Conservation (phyloP, 2,888 invertebrate genomes). For the Cephus sareptanus region DNA sequence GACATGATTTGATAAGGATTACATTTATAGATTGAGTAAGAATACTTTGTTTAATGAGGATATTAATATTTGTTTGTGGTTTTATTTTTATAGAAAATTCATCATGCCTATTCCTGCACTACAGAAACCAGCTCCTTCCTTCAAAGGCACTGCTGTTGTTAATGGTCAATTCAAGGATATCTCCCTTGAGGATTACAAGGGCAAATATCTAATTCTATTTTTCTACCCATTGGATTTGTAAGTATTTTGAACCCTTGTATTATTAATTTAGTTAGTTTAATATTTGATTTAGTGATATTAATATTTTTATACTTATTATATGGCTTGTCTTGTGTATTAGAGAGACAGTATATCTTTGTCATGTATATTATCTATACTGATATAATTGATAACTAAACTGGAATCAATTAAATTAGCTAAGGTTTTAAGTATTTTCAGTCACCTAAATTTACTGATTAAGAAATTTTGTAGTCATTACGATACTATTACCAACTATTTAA, state of each 20-base stretch:
- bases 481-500: not conserved
- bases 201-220: constrained; percentile 91
- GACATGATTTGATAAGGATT: not conserved
- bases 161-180: constrained; percentile 87
- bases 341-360: not conserved
- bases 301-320: not conserved
- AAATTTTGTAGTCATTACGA: not conserved
- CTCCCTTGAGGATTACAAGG: constrained; percentile 80
- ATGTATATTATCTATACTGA: constrained; percentile 3
- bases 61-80: not conserved
- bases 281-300: not conserved
- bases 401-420: not conserved
- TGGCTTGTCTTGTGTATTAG: not conserved
- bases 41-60: not conserved
- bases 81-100: not conserved
- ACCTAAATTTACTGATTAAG: not conserved
- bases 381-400: not conserved
- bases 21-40: not conserved
- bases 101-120: constrained; percentile 70
- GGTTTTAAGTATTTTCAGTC: not conserved
- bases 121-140: constrained; percentile 83
- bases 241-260: constrained; percentile 62
- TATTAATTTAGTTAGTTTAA: not conserved
- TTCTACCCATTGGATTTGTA: constrained; percentile 93
- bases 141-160: constrained; percentile 83